These are phyloP conservation scores for Rhodophaea formosa DNA, from an alignment of 2,888 invertebrate species.

Conservation along the genomic window DNA sequence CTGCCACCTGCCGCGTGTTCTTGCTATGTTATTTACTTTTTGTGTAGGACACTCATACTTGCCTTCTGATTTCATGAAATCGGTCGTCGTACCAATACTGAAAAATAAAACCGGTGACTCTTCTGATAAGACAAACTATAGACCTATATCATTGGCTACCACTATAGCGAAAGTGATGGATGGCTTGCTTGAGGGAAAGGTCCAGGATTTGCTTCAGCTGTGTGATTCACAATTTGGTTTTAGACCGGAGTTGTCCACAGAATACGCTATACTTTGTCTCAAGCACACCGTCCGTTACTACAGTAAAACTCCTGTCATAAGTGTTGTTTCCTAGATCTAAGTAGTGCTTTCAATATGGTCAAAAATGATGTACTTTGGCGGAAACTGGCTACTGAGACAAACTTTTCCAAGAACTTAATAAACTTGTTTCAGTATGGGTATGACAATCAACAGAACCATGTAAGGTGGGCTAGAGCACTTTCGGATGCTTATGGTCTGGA, in stretches of 20 bases:
- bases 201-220: no score
- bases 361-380: no score
- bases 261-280: constrained; percentile 15
- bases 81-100: not conserved
- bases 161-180: not conserved
- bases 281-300: constrained; percentile 12
- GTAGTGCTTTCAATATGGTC: no score
- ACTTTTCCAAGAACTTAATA: constrained; percentile 1
- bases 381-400: no score
- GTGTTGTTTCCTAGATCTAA: no score
- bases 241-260: constrained; percentile 10
- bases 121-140: not conserved
- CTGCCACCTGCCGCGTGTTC: not conserved
- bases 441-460: not conserved
- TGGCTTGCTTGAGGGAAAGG: not conserved
- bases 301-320: not conserved
- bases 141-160: no score
- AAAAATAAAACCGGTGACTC: not conserved
- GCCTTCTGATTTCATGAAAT: not conserved
- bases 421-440: not conserved
- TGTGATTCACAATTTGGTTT: no score
- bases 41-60: constrained; percentile 11
- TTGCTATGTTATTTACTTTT: constrained; percentile 10
- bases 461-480: not conserved
- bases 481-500: not conserved